phyloP scores from a whole-genome alignment of 1,140 invertebrate genomes.

The Pollicipes pollicipes region DNA sequence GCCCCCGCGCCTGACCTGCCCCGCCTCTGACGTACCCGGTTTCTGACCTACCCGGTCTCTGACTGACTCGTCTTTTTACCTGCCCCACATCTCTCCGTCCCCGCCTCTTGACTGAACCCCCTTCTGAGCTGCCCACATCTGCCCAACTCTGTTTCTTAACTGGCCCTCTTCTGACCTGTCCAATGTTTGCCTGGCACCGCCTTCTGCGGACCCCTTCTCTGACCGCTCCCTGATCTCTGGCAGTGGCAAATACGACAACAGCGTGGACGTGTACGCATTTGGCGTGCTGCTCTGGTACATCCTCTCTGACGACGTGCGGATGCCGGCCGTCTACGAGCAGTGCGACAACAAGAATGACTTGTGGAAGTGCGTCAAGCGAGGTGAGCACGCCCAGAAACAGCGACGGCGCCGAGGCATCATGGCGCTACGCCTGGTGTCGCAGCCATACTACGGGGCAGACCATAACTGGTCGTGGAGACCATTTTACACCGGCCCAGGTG shows the following conservation, averaged over 20 bases:
- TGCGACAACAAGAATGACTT: constrained; percentile 75
- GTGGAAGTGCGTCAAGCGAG: constrained; percentile 66
- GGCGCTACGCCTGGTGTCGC: background rate
- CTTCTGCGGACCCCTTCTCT: too few relatives aligned
- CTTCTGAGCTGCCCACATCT: too few relatives aligned
- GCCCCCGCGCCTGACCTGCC: too few relatives aligned
- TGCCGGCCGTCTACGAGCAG: constrained; percentile 64
- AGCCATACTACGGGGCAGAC: background rate
- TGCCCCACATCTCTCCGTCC: too few relatives aligned
- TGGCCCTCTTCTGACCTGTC: too few relatives aligned
- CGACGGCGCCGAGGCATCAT: background rate
- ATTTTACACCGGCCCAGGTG: background rate
- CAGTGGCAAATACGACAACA: constrained; percentile 59
- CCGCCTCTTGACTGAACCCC: too few relatives aligned
- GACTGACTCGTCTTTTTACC: too few relatives aligned
- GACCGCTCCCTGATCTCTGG: too few relatives aligned
- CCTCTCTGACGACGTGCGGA: constrained; percentile 58
- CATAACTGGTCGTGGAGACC: background rate
- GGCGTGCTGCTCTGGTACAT: constrained; percentile 83
- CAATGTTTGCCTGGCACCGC: too few relatives aligned
- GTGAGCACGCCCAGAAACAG: constrained; percentile 28
- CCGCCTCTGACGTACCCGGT: too few relatives aligned
- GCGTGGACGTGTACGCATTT: constrained; percentile 79
- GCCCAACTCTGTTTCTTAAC: too few relatives aligned
- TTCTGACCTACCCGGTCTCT: too few relatives aligned